Percentiles rank a stretch among this genome's conserved stretches.
phyloP scores from a whole-genome alignment of 2,797 vertebrate genomes.

The Lycodopsis pacificus region DNA sequence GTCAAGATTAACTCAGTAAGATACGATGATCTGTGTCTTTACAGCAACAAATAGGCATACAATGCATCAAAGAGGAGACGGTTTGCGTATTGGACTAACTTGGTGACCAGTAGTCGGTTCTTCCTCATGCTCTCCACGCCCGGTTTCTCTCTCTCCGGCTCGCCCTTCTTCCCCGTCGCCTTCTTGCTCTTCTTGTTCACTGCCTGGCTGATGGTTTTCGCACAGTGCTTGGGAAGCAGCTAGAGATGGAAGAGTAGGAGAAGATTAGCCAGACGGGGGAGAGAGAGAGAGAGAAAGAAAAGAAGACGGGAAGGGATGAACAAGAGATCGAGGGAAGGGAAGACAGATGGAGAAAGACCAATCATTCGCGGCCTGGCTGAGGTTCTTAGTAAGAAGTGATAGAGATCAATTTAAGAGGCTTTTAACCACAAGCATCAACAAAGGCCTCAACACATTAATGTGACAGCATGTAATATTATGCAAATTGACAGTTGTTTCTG shows the following conservation, averaged over 20 bases:
- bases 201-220: conserved; percentile 99
- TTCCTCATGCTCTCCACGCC: conserved; percentile 99
- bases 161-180: conserved; percentile 95
- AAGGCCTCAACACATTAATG: conserved; percentile 5
- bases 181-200: conserved; percentile 99
- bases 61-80: neutral
- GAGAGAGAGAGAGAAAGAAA: neutral
- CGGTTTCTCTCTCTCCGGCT: conserved; percentile 97
- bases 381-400: neutral
- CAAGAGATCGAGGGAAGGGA: neutral
- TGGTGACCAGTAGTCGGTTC: conserved; percentile 91
- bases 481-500: neutral
- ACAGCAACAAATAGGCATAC: neutral
- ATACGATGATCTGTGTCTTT: neutral
- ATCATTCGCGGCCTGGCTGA: conserved; percentile 6
- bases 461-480: conserved; percentile 16
- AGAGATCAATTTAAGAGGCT: conserved; percentile 31
- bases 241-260: conserved; percentile 50
- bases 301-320: neutral
- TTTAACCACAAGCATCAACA: conserved; percentile 19
- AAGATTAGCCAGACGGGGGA: neutral
- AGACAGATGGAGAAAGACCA: neutral
- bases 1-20: neutral
- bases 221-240: conserved; percentile 99
- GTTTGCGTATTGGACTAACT: conserved; percentile 69